phyloP scores from a whole-genome alignment of 2,888 invertebrate species.

The Nipponacmea schrenckii region DNA sequence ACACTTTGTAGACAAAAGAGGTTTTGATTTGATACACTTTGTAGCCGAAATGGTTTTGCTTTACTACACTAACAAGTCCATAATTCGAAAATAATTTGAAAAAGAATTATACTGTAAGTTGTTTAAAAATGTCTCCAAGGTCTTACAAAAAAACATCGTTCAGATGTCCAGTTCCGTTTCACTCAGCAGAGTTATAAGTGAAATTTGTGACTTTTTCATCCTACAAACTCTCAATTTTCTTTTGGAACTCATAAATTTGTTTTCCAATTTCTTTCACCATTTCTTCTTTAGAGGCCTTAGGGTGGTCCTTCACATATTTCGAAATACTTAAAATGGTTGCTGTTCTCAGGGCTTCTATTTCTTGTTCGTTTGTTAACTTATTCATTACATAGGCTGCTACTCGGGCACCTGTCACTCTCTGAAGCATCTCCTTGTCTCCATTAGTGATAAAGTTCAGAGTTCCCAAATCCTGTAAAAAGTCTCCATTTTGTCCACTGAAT shows the following conservation, averaged over 20 bases:
- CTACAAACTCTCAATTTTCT: slow-evolving; percentile 45
- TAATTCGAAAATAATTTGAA: no score
- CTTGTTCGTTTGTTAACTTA: slow-evolving; percentile 46
- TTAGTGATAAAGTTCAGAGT: slow-evolving; percentile 43
- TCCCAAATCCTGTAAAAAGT: slow-evolving; percentile 46
- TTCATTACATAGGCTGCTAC: slow-evolving; percentile 42
- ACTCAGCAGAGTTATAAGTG: no score
- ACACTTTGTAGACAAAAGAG: no score
- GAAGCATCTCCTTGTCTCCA: slow-evolving; percentile 37
- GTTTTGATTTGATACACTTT: no score
- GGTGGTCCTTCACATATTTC: slow-evolving; percentile 56
- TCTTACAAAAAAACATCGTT: no score
- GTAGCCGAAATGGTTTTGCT: no score
- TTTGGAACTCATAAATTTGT: slow-evolving; percentile 50
- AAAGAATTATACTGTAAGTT: no score
- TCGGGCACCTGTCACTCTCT: slow-evolving; percentile 40
- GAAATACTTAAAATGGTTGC: slow-evolving; percentile 52
- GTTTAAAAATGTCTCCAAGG: no score
- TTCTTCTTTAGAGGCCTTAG: slow-evolving; percentile 55
- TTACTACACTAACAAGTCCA: no score
- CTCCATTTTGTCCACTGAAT: slow-evolving; percentile 30
- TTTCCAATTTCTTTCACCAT: slow-evolving; percentile 47
- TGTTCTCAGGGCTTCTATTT: slow-evolving; percentile 51
- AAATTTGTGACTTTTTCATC: no score
- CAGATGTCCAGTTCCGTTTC: no score